Evolutionary conservation across 2,888 invertebrate genomes (phyloP).

Genomic region (Aphrophora alni): DNA sequence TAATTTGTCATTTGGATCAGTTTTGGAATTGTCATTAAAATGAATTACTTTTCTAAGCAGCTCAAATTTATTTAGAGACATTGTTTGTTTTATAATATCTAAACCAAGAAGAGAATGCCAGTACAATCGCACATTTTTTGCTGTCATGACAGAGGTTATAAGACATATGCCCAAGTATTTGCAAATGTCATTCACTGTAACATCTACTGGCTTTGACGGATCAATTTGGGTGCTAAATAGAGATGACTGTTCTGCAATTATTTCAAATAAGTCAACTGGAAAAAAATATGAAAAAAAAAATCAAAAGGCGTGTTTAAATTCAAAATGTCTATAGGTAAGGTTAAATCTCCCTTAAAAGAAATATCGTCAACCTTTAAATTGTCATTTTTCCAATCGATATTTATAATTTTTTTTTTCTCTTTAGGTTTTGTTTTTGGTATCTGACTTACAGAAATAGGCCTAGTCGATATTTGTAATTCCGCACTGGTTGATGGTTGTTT

Average conservation of each 20-base stretch:
- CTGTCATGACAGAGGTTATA: slow-evolving; percentile 16
- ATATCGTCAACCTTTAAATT: background rate
- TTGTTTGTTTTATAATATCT: slow-evolving; percentile 24
- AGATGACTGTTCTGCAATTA: slow-evolving; percentile 19
- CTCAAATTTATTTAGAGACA: slow-evolving; percentile 20
- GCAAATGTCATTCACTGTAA: slow-evolving; percentile 15
- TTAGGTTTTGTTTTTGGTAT: background rate
- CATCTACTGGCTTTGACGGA: slow-evolving; percentile 8
- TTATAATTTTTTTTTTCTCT: background rate
- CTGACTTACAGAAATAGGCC: too few relatives aligned
- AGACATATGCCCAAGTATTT: slow-evolving; percentile 14
- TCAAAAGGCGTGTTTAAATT: slow-evolving; percentile 12
- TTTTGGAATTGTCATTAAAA: slow-evolving; percentile 22
- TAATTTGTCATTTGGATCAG: background rate
- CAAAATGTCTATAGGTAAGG: slow-evolving; percentile 3
- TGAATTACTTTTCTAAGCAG: background rate
- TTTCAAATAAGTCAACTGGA: slow-evolving; percentile 7
- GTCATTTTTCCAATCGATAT: slow-evolving; percentile 10
- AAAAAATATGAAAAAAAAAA: slow-evolving; percentile 17
- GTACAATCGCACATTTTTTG: slow-evolving; percentile 19
- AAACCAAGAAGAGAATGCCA: slow-evolving; percentile 21
- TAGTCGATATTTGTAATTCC: too few relatives aligned
- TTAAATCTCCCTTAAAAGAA: slow-evolving; percentile 14
- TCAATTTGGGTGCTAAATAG: slow-evolving; percentile 16
- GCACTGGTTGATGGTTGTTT: too few relatives aligned